Base-by-base conservation (phyloP, 2,797 vertebrate species). In the Anguilla pacifica region DNA sequence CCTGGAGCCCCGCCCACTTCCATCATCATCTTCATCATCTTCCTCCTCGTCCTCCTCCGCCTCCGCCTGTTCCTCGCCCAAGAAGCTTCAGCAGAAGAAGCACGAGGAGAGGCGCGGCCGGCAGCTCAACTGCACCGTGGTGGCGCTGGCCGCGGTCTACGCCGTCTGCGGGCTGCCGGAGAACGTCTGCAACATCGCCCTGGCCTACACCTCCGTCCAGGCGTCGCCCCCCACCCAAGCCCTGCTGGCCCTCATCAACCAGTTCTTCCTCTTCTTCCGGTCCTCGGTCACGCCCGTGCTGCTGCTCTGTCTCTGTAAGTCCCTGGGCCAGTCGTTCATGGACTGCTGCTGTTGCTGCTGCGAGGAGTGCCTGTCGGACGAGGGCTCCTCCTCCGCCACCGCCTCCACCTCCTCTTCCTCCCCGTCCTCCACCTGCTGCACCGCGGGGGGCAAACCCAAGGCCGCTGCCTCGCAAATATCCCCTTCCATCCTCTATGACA, bases 281-380 rank as follows among this genome's bases (percentile, higher is more conserved):
- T 97, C 97, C 3, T 96, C 97, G 0, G 93, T 96, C 22, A 97
- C 98, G 0, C 98, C 98, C 0, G 92, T 98, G 74, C 89, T 99
- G 90, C 96, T 99, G 49, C 93, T 99, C 57, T 97, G 97, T 15
- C 92, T 98, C 88, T 98, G 97, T 13, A 96, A 96, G 89, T 96
- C 97, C 0, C 95, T 99, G 88, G 97, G 98, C 85, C 97, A 95
- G 93, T 98, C 98, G 89, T 99, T 99, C 91, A 94, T 98, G 95
- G 97, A 98, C 94, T 99, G 98, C 92, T 99, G 98, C 93, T 98
- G 97, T 92, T 98, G 97, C 93, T 98, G 97, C 94, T 99, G 98
- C 35, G 97, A 98, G 0, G 97, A 97, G 89, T 97, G 96, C 0
- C 79, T 95, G 19, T 92, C 94, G 0, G 94, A 96, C 0, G 70